Percentiles rank a stretch among this genome's conserved stretches.
Conservation (phyloP, 2,888 invertebrate species). For the Schizotus pectinicornis region DNA sequence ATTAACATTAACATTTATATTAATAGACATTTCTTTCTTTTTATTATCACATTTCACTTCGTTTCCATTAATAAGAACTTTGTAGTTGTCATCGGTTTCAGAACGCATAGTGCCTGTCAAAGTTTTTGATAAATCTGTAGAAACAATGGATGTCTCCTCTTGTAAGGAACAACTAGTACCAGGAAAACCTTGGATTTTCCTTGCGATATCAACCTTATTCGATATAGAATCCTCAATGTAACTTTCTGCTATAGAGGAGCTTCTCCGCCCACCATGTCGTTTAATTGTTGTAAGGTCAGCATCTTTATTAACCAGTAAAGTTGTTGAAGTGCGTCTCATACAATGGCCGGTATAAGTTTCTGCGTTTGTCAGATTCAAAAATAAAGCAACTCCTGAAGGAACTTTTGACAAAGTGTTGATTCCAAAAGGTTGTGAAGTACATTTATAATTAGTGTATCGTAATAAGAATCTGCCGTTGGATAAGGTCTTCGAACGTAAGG, state of each 20-base stretch:
- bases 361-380: slow-evolving; percentile 1
- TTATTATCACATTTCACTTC: no score
- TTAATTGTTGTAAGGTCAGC: slow-evolving; percentile 33
- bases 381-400: slow-evolving; percentile 7
- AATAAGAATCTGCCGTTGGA: slow-evolving; percentile 36
- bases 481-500: slow-evolving; percentile 10
- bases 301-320: slow-evolving; percentile 29
- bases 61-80: no score
- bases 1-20: no score
- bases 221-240: slow-evolving; percentile 32
- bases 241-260: slow-evolving; percentile 33
- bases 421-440: slow-evolving; percentile 13
- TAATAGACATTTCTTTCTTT: no score
- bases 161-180: slow-evolving; percentile 3
- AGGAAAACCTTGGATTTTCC: slow-evolving; percentile 15
- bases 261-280: slow-evolving; percentile 34
- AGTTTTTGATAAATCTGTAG: slow-evolving; percentile 7
- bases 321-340: slow-evolving; percentile 14
- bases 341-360: slow-evolving; percentile 11
- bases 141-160: slow-evolving; percentile 3
- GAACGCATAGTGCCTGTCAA: no score
- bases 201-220: slow-evolving; percentile 10
- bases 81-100: no score
- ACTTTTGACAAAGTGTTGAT: slow-evolving; percentile 21
- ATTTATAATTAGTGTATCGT: slow-evolving; percentile 14